Percentiles rank a stretch among this genome's conserved stretches.
Conservation (phyloP, 2,113 vertebrate species). For the Cathartes aura region DNA sequence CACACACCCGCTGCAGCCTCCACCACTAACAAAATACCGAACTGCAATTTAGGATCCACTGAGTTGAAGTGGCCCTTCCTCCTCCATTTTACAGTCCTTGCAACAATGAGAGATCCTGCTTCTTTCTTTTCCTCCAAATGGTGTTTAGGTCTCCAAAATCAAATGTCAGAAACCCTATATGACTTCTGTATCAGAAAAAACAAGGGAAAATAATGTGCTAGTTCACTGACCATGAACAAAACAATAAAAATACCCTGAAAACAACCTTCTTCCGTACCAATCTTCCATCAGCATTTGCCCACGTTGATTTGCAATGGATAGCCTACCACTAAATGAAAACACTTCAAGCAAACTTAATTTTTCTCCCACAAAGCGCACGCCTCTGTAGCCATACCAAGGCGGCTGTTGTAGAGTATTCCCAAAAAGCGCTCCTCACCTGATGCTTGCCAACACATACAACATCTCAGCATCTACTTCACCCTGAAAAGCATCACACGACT, state of each 20-base stretch:
- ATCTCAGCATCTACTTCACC: not conserved
- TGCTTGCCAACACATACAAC: not conserved
- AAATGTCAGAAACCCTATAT: rapidly evolving
- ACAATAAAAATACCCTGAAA: not conserved
- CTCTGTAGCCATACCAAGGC: rapidly evolving
- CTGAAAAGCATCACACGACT: rapidly evolving
- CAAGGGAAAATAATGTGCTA: rapidly evolving
- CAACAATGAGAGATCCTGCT: not conserved
- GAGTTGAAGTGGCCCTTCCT: not conserved
- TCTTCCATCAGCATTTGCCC: not conserved
- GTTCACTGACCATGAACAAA: not conserved
- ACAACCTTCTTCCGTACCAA: not conserved
- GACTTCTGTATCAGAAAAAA: rapidly evolving
- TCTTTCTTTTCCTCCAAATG: not conserved
- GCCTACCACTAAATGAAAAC: not conserved
- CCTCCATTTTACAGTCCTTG: not conserved
- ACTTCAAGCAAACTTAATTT: not conserved
- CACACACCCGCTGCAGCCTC: rapidly evolving
- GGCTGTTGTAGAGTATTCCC: rapidly evolving
- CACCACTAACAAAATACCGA: rapidly evolving
- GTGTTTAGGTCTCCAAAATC: not conserved
- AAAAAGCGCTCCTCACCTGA: not conserved
- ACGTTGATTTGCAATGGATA: not conserved
- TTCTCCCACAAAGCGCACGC: rapidly evolving
- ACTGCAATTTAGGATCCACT: rapidly evolving